These are phyloP conservation scores for Agapornis roseicollis DNA, from an alignment of 2,113 vertebrate species.

Conservation along the genomic window DNA sequence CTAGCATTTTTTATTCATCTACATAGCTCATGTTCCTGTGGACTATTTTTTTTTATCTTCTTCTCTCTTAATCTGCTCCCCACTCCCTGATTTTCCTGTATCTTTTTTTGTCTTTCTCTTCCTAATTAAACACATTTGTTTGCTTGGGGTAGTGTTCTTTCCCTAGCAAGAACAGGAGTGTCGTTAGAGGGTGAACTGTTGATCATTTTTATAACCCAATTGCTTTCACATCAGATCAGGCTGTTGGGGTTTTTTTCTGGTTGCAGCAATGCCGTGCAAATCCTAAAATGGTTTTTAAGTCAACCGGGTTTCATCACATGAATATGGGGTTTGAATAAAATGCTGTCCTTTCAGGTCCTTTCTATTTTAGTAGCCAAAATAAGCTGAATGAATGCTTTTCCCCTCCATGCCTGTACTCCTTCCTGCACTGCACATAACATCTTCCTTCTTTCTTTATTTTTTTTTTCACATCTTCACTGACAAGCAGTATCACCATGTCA, in stretches of 20 bases:
- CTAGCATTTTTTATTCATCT: neutral
- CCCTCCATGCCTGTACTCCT: neutral
- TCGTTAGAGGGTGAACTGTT: neutral
- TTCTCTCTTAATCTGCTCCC: neutral
- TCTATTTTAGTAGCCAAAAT: neutral
- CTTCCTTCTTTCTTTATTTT: neutral
- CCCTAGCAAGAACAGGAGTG: neutral
- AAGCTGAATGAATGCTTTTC: neutral
- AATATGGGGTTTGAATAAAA: neutral
- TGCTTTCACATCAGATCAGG: neutral
- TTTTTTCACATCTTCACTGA: neutral
- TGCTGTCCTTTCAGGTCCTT: neutral
- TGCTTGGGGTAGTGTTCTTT: neutral
- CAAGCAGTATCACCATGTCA: neutral
- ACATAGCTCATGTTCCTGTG: neutral
- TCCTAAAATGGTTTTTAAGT: neutral
- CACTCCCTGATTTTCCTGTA: neutral
- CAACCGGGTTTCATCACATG: neutral
- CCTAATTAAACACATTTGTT: neutral
- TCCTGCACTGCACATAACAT: neutral
- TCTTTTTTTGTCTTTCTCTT: neutral
- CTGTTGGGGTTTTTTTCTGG: neutral
- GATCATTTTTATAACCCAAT: neutral
- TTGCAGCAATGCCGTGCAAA: neutral
- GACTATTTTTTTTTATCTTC: neutral